phyloP scores from a whole-genome alignment of 2,797 vertebrate species.

The Gorsachius magnificus region DNA sequence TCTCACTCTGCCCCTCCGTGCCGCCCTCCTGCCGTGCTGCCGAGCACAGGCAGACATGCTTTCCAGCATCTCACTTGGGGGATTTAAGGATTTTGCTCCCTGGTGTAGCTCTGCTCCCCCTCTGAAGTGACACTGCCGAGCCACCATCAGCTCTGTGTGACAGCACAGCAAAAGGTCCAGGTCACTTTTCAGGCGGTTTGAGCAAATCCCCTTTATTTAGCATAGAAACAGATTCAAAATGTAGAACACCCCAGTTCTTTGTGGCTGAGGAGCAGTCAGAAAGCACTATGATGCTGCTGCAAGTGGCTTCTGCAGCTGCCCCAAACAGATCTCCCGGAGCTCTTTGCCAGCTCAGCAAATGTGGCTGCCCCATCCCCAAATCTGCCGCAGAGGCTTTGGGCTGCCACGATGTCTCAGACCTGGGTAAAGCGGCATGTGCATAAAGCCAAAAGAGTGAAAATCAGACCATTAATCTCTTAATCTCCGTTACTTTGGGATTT shows the following conservation, averaged over 20 bases:
- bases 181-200: background rate
- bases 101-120: background rate
- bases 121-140: background rate
- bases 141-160: background rate
- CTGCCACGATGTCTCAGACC: background rate
- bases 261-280: background rate
- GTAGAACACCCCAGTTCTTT: background rate
- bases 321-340: background rate
- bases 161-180: background rate
- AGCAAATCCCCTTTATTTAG: background rate
- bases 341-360: background rate
- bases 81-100: background rate
- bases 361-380: background rate
- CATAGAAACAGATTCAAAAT: background rate
- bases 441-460: background rate
- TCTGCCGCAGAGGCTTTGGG: background rate
- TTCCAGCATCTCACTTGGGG: background rate
- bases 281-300: background rate
- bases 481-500: background rate
- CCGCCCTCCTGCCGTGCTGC: background rate
- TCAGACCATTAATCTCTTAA: background rate
- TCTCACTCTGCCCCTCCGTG: background rate
- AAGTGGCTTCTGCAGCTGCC: background rate
- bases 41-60: background rate
- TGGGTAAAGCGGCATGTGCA: background rate